phyloP scores from a whole-genome alignment of 2,888 invertebrate species.

The Norana najaformis region DNA sequence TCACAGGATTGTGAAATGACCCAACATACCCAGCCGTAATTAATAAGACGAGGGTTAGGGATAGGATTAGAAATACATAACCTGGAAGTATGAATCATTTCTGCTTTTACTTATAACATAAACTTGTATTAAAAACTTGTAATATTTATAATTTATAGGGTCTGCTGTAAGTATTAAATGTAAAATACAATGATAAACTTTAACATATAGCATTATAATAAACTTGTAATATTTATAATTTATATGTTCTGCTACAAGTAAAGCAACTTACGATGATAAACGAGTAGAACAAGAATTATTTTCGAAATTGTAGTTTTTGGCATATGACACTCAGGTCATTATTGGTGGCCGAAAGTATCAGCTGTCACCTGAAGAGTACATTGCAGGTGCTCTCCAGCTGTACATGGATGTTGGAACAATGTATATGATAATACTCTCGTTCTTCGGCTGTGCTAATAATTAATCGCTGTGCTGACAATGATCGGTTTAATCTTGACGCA shows the following conservation, averaged over 20 bases:
- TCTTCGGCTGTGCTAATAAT: neutral
- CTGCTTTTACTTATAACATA: neutral
- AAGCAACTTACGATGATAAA: neutral
- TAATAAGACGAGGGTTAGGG: neutral
- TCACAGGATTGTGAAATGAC: too few relatives aligned
- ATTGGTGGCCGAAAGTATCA: slow-evolving; percentile 71
- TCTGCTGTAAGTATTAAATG: too few relatives aligned
- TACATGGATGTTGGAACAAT: slow-evolving; percentile 71
- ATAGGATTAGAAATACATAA: neutral
- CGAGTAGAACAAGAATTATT: too few relatives aligned
- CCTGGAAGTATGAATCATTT: neutral
- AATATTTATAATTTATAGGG: neutral
- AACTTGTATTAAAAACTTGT: neutral
- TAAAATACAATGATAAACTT: neutral
- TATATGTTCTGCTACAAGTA: neutral
- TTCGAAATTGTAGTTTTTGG: slow-evolving; percentile 66
- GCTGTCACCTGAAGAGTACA: slow-evolving; percentile 70
- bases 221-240: neutral
- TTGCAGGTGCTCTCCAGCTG: slow-evolving; percentile 70
- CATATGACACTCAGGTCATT: slow-evolving; percentile 72
- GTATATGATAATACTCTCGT: slow-evolving; percentile 66
- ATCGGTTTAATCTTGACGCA: neutral
- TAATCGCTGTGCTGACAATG: too few relatives aligned
- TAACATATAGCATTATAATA: too few relatives aligned
- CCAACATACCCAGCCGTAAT: neutral